Evolutionary conservation across 1,140 invertebrate species (phyloP), one percentile per base, ranked within the genome.

Genomic region (Hypothenemus hampei): DNA sequence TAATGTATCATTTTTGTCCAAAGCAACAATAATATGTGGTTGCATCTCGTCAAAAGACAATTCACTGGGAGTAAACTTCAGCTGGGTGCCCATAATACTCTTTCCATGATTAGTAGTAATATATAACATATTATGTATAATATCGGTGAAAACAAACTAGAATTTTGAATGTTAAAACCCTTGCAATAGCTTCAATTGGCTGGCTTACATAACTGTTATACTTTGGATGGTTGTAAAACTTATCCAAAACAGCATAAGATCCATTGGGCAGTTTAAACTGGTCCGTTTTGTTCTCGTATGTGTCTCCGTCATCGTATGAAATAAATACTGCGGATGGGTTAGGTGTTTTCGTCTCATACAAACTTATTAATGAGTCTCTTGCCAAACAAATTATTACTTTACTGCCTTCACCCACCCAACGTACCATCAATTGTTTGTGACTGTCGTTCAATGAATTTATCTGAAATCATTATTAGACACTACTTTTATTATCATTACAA

Each of bases 381-480:
- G 90, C 88, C 40, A 93, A 72, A 62, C 89, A 93, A 48, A 93
- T 85, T 53, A 94, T 88, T 8, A 93, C 87, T 71, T 89, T 81
- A 35, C 87, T 89, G 15, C 81, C 82, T 67, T 88, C 84, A 19
- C 90, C 89, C 21, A 90, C 87, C 91, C 91, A 93, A 72, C 92
- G 86, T 1, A 93, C 89, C 77, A 92, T 86, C 60, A 94, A 71
- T 66, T 91, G 88, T 61, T 88, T 86, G 70, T 93, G 90, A 44
- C 81, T 85, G 70, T 92, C 89, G 74, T 91, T 89, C 7, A 93
- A 73, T 36, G 77, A 69, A 48, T 80, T 83, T 26, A 83, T 77
- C 85, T 87, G 71, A 24, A 64, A 61, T 29, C 26, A 7, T 29
- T 29, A 63, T 16, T 2, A 2, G 26, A 2, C 3, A 2, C 10